Conservation (phyloP, 2,113 vertebrate species). For the Progne subis region DNA sequence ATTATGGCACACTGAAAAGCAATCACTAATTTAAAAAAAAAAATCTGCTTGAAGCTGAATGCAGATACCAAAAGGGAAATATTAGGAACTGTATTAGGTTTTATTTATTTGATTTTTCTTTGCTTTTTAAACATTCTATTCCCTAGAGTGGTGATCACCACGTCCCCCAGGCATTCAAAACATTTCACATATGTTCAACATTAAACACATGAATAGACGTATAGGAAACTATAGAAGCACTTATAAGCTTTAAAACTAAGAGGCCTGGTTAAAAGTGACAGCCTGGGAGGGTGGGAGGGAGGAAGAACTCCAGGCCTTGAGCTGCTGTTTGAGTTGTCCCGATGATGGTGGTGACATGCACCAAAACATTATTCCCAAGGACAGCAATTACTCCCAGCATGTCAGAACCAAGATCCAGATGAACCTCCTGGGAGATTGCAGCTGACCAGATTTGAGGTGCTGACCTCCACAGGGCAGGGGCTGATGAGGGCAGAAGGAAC, state of each 20-base stretch:
- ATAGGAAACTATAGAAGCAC: background rate
- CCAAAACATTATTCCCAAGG: background rate
- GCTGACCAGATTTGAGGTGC: background rate
- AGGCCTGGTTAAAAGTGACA: background rate
- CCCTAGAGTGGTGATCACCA: background rate
- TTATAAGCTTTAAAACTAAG: background rate
- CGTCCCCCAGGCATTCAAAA: background rate
- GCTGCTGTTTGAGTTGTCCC: background rate
- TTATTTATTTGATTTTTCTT: background rate
- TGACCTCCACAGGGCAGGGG: background rate
- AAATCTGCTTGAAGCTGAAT: background rate
- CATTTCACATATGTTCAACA: background rate
- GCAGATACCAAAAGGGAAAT: background rate
- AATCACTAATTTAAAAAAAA: background rate
- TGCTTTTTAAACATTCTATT: background rate
- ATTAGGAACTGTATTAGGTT: background rate
- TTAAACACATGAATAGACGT: background rate
- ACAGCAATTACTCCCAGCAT: background rate
- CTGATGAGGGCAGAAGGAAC: background rate
- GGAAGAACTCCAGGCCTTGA: background rate
- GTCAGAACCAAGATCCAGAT: background rate
- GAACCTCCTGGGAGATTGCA: background rate
- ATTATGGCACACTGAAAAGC: background rate
- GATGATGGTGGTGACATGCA: accelerated
- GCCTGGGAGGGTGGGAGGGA: background rate